Evolutionary conservation across 92 coral and sea anemone species (phyloP).

Genomic region (Scolanthus callimorphus): DNA sequence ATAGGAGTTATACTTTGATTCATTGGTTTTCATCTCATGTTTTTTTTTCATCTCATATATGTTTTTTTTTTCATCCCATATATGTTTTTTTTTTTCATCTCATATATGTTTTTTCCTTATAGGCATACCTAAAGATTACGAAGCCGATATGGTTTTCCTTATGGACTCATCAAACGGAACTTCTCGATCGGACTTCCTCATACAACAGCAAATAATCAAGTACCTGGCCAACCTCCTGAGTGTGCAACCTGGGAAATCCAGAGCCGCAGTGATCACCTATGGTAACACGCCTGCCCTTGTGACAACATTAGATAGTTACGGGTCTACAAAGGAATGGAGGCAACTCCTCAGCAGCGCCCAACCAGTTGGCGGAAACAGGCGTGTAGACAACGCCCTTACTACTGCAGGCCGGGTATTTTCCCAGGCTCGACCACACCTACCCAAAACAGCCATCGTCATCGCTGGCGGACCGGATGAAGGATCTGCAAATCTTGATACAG

Average conservation of each 20-base stretch:
- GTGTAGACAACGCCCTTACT: slow-evolving; percentile 44
- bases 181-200: slow-evolving; percentile 10
- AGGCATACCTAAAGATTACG: slow-evolving; percentile 43
- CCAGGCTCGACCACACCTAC: slow-evolving; percentile 58
- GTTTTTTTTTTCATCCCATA: too few species aligned
- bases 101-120: slow-evolving; percentile 1
- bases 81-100: too few species aligned
- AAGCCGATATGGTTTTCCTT: slow-evolving; percentile 48
- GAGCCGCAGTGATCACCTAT: slow-evolving; percentile 53
- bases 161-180: slow-evolving; percentile 53
- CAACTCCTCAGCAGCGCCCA: slow-evolving; percentile 27
- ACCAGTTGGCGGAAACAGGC: slow-evolving; percentile 41
- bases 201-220: slow-evolving; percentile 36
- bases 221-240: slow-evolving; percentile 40
- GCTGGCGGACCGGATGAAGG: slow-evolving; percentile 60
- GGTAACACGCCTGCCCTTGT: slow-evolving; percentile 41
- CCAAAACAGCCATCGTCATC: slow-evolving; percentile 75
- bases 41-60: too few species aligned
- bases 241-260: slow-evolving; percentile 27
- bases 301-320: slow-evolving; percentile 22
- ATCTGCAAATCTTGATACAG: slow-evolving; percentile 27
- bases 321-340: slow-evolving; percentile 12
- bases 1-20: too few species aligned
- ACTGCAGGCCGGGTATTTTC: slow-evolving; percentile 28
- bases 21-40: too few species aligned